A percentile compares a stretch with the other conserved stretches of the same genome.
These are phyloP conservation scores for Hylyphantes graminicola DNA, from an alignment of 1,140 invertebrate species.

Conservation along the genomic window DNA sequence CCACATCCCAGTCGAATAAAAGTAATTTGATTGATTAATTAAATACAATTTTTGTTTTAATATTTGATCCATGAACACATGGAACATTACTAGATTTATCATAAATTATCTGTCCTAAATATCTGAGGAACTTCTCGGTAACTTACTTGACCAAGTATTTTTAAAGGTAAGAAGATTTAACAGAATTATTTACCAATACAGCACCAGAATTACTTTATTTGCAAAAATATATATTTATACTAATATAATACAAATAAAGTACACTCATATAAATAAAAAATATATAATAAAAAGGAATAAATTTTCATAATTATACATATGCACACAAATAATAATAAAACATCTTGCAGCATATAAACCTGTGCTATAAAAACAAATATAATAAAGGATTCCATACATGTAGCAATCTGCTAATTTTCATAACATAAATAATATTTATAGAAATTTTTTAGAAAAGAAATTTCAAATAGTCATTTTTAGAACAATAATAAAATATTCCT, in stretches of 20 bases:
- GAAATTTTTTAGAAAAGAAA: conserved; percentile 1
- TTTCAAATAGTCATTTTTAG: conserved; percentile 8
- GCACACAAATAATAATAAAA: too few relatives aligned
- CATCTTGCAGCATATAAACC: not conserved
- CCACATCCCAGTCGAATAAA: conserved; percentile 28
- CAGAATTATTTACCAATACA: conserved; percentile 13
- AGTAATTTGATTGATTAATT: too few relatives aligned
- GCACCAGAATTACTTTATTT: not conserved
- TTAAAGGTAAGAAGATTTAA: not conserved
- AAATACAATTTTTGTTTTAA: too few relatives aligned
- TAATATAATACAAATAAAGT: conserved; percentile 19
- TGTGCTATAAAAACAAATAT: not conserved
- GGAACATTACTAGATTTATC: too few relatives aligned
- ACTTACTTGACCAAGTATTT: too few relatives aligned
- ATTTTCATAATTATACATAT: too few relatives aligned
- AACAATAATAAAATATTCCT: conserved; percentile 27
- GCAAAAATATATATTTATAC: not conserved
- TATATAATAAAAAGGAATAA: too few relatives aligned
- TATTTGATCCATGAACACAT: too few relatives aligned
- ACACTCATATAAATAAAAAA: conserved; percentile 23
- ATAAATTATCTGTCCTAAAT: too few relatives aligned
- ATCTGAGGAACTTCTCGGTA: too few relatives aligned
- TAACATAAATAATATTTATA: conserved; percentile 22
- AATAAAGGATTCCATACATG: not conserved
- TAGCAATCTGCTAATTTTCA: conserved; percentile 2